Conservation (phyloP, 2,113 vertebrate genomes). For the Tragelaphus scriptus region DNA sequence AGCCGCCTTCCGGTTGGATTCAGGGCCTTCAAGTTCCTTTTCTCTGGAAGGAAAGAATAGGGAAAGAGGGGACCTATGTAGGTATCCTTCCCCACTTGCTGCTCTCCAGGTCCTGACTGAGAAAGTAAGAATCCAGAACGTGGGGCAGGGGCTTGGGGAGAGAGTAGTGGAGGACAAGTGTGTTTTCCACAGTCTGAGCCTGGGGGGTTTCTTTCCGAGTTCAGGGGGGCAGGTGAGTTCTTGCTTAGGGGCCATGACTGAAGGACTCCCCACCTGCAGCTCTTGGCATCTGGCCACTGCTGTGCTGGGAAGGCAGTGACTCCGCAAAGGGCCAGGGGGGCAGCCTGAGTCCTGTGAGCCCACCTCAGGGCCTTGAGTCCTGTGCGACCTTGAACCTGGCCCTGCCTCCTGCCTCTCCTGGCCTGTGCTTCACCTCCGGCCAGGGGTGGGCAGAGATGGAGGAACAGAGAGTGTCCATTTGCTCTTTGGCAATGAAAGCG, state of each 20-base stretch:
- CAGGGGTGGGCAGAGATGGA: not conserved
- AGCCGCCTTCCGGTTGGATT: accelerated
- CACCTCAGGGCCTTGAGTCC: not conserved
- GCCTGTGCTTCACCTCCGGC: not conserved
- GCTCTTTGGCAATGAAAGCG: not conserved
- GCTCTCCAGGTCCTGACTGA: not conserved
- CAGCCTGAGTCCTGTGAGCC: not conserved
- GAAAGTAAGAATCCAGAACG: not conserved
- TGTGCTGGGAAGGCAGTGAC: not conserved
- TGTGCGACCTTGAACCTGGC: too few relatives aligned
- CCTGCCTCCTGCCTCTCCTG: not conserved
- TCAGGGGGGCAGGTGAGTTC: too few relatives aligned
- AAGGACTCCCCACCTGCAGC: not conserved
- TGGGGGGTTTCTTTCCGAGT: not conserved
- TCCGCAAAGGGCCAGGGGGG: not conserved
- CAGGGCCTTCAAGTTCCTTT: not conserved
- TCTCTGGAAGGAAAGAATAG: not conserved
- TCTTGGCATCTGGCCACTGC: not conserved
- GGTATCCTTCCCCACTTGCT: not conserved
- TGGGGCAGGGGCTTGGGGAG: not conserved
- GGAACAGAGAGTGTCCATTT: accelerated
- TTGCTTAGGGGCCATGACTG: not conserved
- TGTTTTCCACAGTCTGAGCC: accelerated
- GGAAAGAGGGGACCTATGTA: accelerated
- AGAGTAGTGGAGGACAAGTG: accelerated